Evolutionary conservation across 2,113 vertebrate species (phyloP).

Genomic region (Todiramphus saurophagus): DNA sequence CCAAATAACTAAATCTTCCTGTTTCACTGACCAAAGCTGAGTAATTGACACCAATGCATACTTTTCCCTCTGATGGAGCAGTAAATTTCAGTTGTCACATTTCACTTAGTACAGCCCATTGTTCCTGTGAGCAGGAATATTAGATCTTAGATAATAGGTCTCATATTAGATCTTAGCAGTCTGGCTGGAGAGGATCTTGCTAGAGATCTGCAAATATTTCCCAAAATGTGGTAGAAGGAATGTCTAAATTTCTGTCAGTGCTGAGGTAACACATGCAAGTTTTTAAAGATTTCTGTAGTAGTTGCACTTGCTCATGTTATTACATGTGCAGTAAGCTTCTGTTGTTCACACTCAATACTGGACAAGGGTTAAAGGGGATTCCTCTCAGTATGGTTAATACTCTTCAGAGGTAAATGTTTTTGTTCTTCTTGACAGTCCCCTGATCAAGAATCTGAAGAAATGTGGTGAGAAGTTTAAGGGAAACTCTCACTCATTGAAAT

Average conservation of each 20-base stretch:
- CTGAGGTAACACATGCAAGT: neutral
- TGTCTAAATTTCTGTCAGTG: neutral
- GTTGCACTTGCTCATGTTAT: neutral
- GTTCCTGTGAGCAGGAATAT: neutral
- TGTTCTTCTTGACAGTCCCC: neutral
- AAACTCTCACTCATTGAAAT: neutral
- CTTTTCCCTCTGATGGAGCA: neutral
- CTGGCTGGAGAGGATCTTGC: neutral
- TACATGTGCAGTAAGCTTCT: neutral
- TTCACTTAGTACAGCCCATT: neutral
- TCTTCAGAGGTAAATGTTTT: neutral
- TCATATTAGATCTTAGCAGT: neutral
- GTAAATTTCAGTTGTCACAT: neutral
- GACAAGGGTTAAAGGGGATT: neutral
- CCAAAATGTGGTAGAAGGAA: neutral
- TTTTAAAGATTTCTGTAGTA: neutral
- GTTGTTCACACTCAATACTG: neutral
- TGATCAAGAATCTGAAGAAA: neutral
- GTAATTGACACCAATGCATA: neutral
- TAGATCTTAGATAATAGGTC: neutral
- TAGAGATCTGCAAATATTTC: neutral
- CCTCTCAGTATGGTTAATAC: neutral
- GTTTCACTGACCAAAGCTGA: neutral
- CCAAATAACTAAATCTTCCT: neutral
- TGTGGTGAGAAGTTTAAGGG: neutral